Percentiles rank a stretch among this genome's conserved stretches.
Evolutionary conservation across 2,888 invertebrate species (phyloP).

Genomic region (Zhuqinia jingwanae): DNA sequence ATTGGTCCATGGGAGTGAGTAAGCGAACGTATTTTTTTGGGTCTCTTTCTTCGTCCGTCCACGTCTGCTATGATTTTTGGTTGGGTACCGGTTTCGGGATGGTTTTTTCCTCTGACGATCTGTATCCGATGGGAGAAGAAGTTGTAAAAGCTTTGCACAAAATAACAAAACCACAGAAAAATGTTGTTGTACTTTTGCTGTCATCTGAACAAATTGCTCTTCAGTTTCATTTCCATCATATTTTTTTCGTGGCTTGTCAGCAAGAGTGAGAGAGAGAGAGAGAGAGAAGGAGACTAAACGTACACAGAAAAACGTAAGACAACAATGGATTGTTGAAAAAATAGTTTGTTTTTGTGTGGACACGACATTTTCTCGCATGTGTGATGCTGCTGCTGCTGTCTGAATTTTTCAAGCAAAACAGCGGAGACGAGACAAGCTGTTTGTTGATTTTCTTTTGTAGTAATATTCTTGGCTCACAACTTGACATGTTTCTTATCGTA

Average conservation of each 20-base stretch:
- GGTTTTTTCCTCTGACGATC: background rate
- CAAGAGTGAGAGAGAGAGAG: background rate
- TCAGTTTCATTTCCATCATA: slow-evolving; percentile 64
- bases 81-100: background rate
- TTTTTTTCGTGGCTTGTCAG: slow-evolving; percentile 45
- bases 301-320: too few species aligned
- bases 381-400: background rate
- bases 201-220: slow-evolving; percentile 68
- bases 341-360: slow-evolving; percentile 39
- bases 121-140: background rate
- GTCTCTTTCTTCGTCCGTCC: background rate
- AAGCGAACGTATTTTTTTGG: slow-evolving; percentile 8
- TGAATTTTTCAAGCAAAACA: background rate
- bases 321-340: slow-evolving; percentile 48
- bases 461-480: background rate
- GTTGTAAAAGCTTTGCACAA: slow-evolving; percentile 10
- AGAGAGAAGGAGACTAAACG: too few species aligned
- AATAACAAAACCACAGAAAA: slow-evolving; percentile 39
- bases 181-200: slow-evolving; percentile 63
- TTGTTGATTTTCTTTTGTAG: background rate
- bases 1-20: background rate
- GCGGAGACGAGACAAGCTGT: background rate
- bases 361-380: slow-evolving; percentile 30
- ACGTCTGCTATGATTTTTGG: background rate
- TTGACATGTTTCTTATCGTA: background rate